phyloP scores from a whole-genome alignment of 1,140 invertebrate genomes.

The Drosophila teissieri region DNA sequence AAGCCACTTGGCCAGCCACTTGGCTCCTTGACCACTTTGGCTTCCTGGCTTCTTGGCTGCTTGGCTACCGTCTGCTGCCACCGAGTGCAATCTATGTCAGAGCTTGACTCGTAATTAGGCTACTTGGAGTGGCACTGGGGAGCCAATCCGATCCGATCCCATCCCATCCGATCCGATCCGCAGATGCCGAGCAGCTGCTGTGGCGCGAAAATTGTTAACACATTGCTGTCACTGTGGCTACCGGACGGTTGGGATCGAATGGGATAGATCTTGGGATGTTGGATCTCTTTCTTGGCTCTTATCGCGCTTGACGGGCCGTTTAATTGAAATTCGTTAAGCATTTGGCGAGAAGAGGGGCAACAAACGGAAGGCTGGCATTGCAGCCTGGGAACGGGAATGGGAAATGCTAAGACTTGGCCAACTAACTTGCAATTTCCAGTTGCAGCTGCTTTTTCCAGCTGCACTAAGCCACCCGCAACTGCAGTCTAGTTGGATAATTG shows the following conservation, averaged over 20 bases:
- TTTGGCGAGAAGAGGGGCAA: conserved; percentile 26
- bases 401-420: conserved; percentile 41
- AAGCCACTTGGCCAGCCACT: conserved; percentile 10
- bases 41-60: conserved; percentile 38
- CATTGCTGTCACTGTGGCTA: conserved; percentile 72
- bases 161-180: conserved; percentile 9
- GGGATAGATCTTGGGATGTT: conserved; percentile 20
- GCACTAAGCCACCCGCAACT: conserved; percentile 49
- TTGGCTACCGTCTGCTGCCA: conserved; percentile 55
- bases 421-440: conserved; percentile 27
- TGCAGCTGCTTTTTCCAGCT: conserved; percentile 46
- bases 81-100: conserved; percentile 68
- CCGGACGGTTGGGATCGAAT: conserved; percentile 26
- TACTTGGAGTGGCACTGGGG: conserved; percentile 60
- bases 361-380: conserved; percentile 25
- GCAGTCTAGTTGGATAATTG: conserved; percentile 60
- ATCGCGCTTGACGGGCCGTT: conserved; percentile 70
- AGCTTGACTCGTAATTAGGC: conserved; percentile 75
- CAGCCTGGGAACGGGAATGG: conserved; percentile 59
- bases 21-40: conserved; percentile 26
- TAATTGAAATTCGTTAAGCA: conserved; percentile 76
- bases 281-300: conserved; percentile 49
- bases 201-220: conserved; percentile 82
- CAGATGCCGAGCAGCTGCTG: conserved; percentile 47
- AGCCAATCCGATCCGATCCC: neutral